These are phyloP conservation scores for Antitype chi DNA, from an alignment of 2,888 invertebrate genomes.

Conservation along the genomic window DNA sequence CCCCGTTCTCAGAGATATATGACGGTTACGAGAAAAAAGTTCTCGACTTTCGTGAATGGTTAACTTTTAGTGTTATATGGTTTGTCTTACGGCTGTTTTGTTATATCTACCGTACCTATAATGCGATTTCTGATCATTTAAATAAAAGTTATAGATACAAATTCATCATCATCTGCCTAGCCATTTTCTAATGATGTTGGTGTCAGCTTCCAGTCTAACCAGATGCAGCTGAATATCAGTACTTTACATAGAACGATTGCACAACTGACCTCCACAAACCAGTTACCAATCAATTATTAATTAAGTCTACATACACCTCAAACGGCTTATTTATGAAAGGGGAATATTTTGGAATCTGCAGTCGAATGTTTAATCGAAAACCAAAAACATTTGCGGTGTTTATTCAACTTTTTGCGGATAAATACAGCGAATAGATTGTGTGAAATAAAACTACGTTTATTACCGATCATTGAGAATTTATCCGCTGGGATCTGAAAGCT, in stretches of 20 bases:
- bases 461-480: slow-evolving; percentile 33
- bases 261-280: too few species aligned
- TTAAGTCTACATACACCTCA: background rate
- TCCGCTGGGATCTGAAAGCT: slow-evolving; percentile 31
- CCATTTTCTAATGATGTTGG: background rate
- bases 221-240: too few species aligned
- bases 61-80: slow-evolving; percentile 40
- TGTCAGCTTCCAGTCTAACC: background rate
- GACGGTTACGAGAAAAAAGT: slow-evolving; percentile 62
- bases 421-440: slow-evolving; percentile 22
- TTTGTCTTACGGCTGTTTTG: background rate
- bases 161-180: background rate
- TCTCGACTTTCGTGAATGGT: slow-evolving; percentile 32
- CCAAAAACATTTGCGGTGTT: slow-evolving; percentile 4
- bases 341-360: background rate
- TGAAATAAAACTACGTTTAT: slow-evolving; percentile 44
- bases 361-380: background rate
- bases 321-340: background rate
- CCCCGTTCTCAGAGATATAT: slow-evolving; percentile 67
- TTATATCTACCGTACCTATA: background rate
- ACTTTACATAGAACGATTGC: too few species aligned
- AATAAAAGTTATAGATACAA: too few species aligned
- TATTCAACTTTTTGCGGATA: slow-evolving; percentile 20
- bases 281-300: background rate
- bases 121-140: background rate